Evolutionary conservation across 2,113 vertebrate species (phyloP).

Genomic region (Isurus oxyrinchus): DNA sequence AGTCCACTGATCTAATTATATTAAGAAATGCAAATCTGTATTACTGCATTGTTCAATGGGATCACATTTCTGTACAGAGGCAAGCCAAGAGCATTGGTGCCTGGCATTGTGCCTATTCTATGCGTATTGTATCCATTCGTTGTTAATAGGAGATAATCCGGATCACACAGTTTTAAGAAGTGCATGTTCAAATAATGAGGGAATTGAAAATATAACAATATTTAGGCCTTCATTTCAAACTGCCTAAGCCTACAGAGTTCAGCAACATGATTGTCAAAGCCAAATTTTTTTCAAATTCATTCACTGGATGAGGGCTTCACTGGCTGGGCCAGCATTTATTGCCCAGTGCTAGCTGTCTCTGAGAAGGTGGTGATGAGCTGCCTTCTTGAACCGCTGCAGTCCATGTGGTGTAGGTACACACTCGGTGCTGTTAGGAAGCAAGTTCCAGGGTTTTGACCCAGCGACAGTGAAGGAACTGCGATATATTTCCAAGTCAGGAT

Average conservation of each 20-base stretch:
- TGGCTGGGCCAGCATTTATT: too few relatives aligned
- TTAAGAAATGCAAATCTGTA: not conserved
- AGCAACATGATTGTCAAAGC: not conserved
- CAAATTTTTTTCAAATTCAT: not conserved
- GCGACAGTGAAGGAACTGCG: too few relatives aligned
- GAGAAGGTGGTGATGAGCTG: too few relatives aligned
- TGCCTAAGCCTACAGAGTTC: not conserved
- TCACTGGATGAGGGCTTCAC: too few relatives aligned
- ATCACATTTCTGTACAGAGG: not conserved
- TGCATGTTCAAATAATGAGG: not conserved
- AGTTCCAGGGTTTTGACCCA: too few relatives aligned
- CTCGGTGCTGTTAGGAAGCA: too few relatives aligned
- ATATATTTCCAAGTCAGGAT: too few relatives aligned
- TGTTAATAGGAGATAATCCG: not conserved
- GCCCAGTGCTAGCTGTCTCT: too few relatives aligned
- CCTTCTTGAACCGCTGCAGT: too few relatives aligned
- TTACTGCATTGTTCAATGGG: not conserved
- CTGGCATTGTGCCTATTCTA: not conserved
- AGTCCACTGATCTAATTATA: not conserved
- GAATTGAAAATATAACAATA: not conserved
- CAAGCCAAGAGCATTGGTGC: not conserved
- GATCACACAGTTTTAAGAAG: conserved; percentile 7
- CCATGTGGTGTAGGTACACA: too few relatives aligned
- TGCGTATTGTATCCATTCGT: not conserved
- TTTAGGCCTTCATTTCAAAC: not conserved